phyloP scores from a whole-genome alignment of 2,888 invertebrate genomes.

The Thelaira solivaga region DNA sequence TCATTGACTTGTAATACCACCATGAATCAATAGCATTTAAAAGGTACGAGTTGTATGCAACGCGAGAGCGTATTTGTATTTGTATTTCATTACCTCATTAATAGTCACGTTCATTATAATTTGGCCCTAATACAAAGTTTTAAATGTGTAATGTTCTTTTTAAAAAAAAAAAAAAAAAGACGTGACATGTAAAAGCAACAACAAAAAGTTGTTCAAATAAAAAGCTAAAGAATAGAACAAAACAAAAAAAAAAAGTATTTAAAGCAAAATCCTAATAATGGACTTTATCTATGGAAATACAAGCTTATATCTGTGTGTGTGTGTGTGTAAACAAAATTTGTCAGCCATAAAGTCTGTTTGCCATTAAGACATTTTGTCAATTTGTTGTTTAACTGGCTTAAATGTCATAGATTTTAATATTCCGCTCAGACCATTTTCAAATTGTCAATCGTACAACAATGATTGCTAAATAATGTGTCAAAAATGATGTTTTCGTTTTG shows the following conservation, averaged over 20 bases:
- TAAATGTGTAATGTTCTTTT: conserved; percentile 42
- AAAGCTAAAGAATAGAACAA: neutral
- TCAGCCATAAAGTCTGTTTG: neutral
- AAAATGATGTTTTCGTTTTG: conserved; percentile 64
- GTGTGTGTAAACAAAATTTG: too few relatives aligned
- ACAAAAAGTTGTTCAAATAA: neutral
- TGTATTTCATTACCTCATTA: neutral
- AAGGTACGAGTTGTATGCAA: too few relatives aligned
- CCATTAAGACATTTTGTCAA: conserved; percentile 1
- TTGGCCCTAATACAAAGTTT: conserved; percentile 53
- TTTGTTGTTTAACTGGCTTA: conserved; percentile 1
- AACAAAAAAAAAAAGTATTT: neutral
- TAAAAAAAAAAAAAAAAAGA: too few relatives aligned
- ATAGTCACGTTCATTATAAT: conserved; percentile 59
- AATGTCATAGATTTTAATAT: conserved; percentile 45
- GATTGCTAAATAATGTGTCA: conserved; percentile 64
- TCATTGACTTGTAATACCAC: conserved; percentile 44
- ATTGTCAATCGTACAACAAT: conserved; percentile 62
- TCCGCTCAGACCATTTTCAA: conserved; percentile 47
- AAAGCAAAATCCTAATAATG: conserved; percentile 8
- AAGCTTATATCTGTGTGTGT: neutral
- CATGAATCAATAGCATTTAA: conserved; percentile 19
- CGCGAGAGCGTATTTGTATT: too few relatives aligned
- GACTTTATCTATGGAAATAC: conserved; percentile 39
- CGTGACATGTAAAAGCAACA: conserved; percentile 49